A percentile compares a stretch with the other conserved stretches of the same genome.
Conservation (phyloP, 2,888 invertebrate species). For the Apomyelois bistriatella region DNA sequence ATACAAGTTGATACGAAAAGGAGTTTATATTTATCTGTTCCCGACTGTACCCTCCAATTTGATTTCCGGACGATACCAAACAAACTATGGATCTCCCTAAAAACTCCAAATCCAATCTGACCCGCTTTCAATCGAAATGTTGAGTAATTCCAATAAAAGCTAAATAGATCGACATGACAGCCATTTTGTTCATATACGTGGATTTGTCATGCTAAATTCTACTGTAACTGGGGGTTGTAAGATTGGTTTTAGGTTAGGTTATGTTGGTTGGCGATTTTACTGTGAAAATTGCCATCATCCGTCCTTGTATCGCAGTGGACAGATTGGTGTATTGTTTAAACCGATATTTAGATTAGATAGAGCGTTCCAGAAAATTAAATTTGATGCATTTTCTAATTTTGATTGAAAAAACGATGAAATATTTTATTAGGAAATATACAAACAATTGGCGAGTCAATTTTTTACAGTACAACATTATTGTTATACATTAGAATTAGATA, state of each 20-base stretch:
- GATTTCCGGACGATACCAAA: too few species aligned
- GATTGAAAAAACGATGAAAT: too few species aligned
- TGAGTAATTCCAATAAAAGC: conserved; percentile 8
- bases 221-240: not conserved
- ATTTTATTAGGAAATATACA: too few species aligned
- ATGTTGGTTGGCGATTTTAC: conserved; percentile 3
- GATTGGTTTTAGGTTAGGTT: not conserved
- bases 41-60: too few species aligned
- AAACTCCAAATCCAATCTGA: not conserved
- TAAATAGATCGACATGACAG: not conserved
- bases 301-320: conserved; percentile 16
- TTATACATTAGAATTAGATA: too few species aligned
- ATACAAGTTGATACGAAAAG: too few species aligned
- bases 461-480: too few species aligned
- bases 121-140: conserved; percentile 2
- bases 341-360: not conserved
- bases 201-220: not conserved
- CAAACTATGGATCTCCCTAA: too few species aligned
- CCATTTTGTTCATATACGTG: not conserved
- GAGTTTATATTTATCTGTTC: too few species aligned
- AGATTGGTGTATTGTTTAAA: conserved; percentile 16
- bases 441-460: too few species aligned
- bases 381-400: too few species aligned
- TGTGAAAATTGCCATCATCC: conserved; percentile 22
- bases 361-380: too few species aligned